Evolutionary conservation across 1,140 invertebrate species (phyloP), one percentile per base, ranked within the genome.

Genomic region (Megalopta genalis): DNA sequence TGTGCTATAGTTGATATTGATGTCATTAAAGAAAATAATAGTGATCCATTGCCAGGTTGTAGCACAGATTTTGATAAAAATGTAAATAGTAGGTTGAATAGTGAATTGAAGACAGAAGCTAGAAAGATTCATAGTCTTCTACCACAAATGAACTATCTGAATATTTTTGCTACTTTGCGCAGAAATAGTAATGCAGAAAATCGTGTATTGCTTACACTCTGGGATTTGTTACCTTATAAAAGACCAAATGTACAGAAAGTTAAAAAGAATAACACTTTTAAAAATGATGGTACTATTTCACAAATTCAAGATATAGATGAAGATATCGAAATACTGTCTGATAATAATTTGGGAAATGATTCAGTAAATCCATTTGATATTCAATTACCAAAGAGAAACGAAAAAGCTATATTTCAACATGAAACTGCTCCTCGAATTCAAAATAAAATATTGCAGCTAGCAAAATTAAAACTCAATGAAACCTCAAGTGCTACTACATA

Each of bases 31-130:
- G 84, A 86, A 68, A 89, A 89, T 70, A 88, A 88, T 57, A 87
- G 88, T 52, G 86, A 88, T 77, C 83, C 85, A n/a, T 69, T 54
- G 39, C 83, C 88, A 23, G 87, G 88, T 12, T 90, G 88, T 37
- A 88, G 86, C 69, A 86, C 81, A 64, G 80, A 88, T 75, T 82
- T 77, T 52, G 60, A 85, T 59, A 66, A 76, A 8, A 6, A 25
- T 9, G 10, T 25, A 25, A 25, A n/a, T 25, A 8, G 1, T 5
- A 25, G 7, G 1, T 21, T 0, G 0, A 42, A 78, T 54, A 42
- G 64, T 16, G 77, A 76, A 32, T n/a, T 87, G 2, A 2, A 25
- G 1, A 69, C 81, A 23, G 86, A 88, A 23, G 74, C 80, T 7
- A 2, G n/a, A 12, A 64, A 71, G 14, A 87, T 90, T 46, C 63